These are phyloP conservation scores for Nephotettix cincticeps DNA, from an alignment of 1,140 invertebrate species.

Conservation along the genomic window DNA sequence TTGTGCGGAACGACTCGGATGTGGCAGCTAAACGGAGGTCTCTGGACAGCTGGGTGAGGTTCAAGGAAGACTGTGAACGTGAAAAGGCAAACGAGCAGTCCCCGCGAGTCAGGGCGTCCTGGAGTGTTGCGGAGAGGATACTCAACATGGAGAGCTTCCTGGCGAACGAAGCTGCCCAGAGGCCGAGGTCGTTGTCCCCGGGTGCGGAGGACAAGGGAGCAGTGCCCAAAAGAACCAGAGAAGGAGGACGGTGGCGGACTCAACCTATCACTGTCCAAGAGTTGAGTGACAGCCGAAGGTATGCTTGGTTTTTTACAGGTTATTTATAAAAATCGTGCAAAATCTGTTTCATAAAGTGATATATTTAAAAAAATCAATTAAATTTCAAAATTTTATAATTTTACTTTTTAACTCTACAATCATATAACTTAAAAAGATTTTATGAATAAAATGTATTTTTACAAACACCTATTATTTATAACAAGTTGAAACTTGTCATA, in stretches of 20 bases:
- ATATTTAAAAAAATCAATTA: too few species aligned
- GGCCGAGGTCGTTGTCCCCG: background rate
- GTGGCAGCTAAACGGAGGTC: slow-evolving; percentile 8
- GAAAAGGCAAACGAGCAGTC: background rate
- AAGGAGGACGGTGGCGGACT: slow-evolving; percentile 59
- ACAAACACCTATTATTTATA: too few species aligned
- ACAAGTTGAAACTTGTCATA: too few species aligned
- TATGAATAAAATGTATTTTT: too few species aligned
- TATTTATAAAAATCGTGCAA: too few species aligned
- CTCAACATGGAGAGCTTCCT: slow-evolving; percentile 36
- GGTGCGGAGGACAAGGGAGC: slow-evolving; percentile 43
- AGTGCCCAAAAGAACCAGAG: slow-evolving; percentile 49
- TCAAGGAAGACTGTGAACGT: background rate
- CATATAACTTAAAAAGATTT: too few species aligned
- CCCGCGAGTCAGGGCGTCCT: slow-evolving; percentile 26
- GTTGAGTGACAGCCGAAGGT: slow-evolving; percentile 56
- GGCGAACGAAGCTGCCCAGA: background rate
- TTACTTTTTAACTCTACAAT: too few species aligned
- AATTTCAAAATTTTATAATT: too few species aligned
- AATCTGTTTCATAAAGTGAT: too few species aligned
- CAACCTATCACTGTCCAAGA: slow-evolving; percentile 67
- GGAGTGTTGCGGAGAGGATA: slow-evolving; percentile 38
- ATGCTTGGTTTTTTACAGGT: too few species aligned
- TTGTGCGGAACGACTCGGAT: background rate
- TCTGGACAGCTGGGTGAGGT: slow-evolving; percentile 9